Conservation (phyloP, 2,888 invertebrate species). For the Tubulanus polymorphus region DNA sequence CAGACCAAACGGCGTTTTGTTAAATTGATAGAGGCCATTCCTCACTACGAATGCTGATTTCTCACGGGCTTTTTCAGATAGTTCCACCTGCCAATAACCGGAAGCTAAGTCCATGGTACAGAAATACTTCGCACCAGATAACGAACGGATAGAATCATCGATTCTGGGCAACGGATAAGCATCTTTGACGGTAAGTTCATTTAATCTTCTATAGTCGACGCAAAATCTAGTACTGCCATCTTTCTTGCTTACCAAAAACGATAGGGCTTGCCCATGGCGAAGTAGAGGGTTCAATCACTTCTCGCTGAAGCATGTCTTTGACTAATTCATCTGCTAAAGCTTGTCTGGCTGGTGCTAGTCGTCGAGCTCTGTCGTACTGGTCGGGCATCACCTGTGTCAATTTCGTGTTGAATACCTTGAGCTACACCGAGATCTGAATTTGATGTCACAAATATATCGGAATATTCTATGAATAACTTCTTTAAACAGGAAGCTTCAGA, state of each 20-base stretch:
- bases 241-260: background rate
- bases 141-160: background rate
- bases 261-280: background rate
- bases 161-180: background rate
- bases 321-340: background rate
- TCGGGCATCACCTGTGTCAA: background rate
- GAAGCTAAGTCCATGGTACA: constrained; percentile 9
- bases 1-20: constrained; percentile 1
- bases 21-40: background rate
- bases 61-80: background rate
- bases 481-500: too few relatives aligned
- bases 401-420: background rate
- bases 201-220: constrained; percentile 3
- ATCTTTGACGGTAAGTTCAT: background rate
- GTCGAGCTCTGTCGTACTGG: background rate
- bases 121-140: constrained; percentile 2
- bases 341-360: background rate
- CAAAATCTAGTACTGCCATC: background rate
- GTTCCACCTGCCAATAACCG: constrained; percentile 16
- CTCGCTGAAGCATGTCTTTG: background rate
- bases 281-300: background rate
- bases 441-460: background rate
- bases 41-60: constrained; percentile 3
- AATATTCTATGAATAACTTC: background rate
- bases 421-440: background rate